Base-by-base conservation (phyloP, 1,140 invertebrate species). In the Drosophila lacteicornis region DNA sequence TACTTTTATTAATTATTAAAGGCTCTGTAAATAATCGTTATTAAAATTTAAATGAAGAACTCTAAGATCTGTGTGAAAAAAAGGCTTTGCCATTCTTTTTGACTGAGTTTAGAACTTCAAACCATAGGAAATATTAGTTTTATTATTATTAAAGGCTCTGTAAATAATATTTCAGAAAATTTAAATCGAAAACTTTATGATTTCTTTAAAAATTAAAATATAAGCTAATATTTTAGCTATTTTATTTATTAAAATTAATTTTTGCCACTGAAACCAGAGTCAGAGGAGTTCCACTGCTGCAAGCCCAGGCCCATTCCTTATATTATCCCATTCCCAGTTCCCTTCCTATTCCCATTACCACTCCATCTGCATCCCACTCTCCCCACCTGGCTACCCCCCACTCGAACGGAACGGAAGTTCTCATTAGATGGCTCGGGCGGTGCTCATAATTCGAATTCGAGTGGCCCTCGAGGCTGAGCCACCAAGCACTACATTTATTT, bases 401-500 rank as follows among this genome's bases (percentile, higher is more conserved):
- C 43, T 55, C 30, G 45, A 73, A 59, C 30, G n/a, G 45, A 73
- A 73, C 30, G n/a, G 38, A 43, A 73, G 53, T 61, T 78, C 74
- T 78, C 74, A 78, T 78, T 78, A 78, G 70, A 70, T 65, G 59
- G 62, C 59, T 66, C 27, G 56, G 79, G 55, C 47, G 70, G 71
- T 70, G 83, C 73, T 80, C 76, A 80, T 82, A 87, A 87, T 87
- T 87, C 79, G 62, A 55, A 65, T 80, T 80, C 69, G 69, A 88
- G 85, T 87, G 84, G 40, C 60, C 53, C 81, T 73, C 49, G 61
- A 73, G 62, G 53, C 30, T 58, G 46, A 38, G 67, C 42, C 78
- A 60, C 53, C 84, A 36, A 36, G 33, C 33, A 73, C 79, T 79
- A 80, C 77, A 88, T 87, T 80, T 87, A 71, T 80, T 80, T 75